Conservation (phyloP, 2,113 vertebrate species). For the pig (Sus scrofa) region T2T-Sscrofa CM000824.6:64727001-64727500, state of each 20-base stretch:
- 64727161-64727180: background rate
- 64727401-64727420: background rate
- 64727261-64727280: background rate
- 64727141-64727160: background rate
- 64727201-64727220: no score
- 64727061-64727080: background rate
- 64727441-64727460: background rate
- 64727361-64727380: background rate
- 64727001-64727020: background rate
- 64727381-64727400: background rate
- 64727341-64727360: background rate
- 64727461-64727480: background rate
- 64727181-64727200: background rate
- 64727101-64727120: background rate
- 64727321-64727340: background rate
- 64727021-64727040: background rate
- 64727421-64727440: background rate
- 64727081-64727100: background rate
- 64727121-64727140: background rate
- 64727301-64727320: background rate
- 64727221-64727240: background rate
- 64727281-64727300: background rate
- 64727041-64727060: background rate
- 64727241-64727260: background rate
- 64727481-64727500: background rate